phyloP scores from a whole-genome alignment of 1,140 invertebrate genomes.

The Tachypleus tridentatus region DNA sequence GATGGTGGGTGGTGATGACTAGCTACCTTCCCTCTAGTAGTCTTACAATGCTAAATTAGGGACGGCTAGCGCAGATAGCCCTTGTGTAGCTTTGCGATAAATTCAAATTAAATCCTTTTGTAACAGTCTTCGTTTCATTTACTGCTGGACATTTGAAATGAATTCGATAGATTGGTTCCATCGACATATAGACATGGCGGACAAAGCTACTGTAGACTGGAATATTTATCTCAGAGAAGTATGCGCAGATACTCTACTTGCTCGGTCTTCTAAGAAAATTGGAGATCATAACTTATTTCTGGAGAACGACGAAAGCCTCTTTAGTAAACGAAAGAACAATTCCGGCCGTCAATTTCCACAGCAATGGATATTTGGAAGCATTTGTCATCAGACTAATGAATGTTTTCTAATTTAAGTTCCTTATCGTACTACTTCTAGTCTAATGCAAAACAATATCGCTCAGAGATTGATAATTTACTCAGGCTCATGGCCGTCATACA shows the following conservation, averaged over 20 bases:
- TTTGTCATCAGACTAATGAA: slow-evolving; percentile 5
- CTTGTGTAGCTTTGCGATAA: too few species aligned
- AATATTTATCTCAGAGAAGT: slow-evolving; percentile 9
- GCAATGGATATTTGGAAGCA: slow-evolving; percentile 8
- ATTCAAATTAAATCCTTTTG: too few species aligned
- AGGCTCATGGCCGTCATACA: slow-evolving; percentile 1
- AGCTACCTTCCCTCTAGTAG: too few species aligned
- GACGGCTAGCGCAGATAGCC: too few species aligned
- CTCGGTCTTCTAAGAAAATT: slow-evolving; percentile 4
- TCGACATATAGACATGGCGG: slow-evolving; percentile 3
- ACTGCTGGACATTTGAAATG: slow-evolving; percentile 5
- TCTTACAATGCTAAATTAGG: too few species aligned
- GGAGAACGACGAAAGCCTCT: slow-evolving; percentile 11
- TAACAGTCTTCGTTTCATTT: slow-evolving; percentile 3
- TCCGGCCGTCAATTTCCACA: slow-evolving; percentile 2
- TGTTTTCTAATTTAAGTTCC: slow-evolving; percentile 3
- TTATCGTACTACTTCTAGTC: neutral
- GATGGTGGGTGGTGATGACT: too few species aligned
- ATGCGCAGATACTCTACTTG: neutral
- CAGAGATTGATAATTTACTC: neutral
- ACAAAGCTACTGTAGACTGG: slow-evolving; percentile 5
- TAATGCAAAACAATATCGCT: too few species aligned
- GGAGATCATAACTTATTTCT: slow-evolving; percentile 6
- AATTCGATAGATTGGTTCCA: slow-evolving; percentile 8
- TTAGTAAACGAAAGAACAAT: slow-evolving; percentile 9